Evolutionary conservation across 2,113 vertebrate genomes (phyloP), one percentile per base, ranked within the genome.

Genomic region (Callionymus lyra): DNA sequence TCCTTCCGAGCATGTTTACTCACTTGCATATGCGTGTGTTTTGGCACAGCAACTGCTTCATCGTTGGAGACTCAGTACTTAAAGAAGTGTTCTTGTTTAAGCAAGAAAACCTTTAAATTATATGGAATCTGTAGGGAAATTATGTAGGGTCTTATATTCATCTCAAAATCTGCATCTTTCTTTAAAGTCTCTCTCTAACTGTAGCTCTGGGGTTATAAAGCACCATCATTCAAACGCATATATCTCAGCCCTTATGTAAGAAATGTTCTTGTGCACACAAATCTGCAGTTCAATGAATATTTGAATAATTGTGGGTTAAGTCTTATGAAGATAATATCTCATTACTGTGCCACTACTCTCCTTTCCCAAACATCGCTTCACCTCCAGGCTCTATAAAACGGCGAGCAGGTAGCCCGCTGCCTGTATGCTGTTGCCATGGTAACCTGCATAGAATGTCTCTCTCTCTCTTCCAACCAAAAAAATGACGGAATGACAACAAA

Each of bases 371-470:
- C 15, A 31, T 31, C 34, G 12, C 36, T 44, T 47, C 13, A 9
- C 9, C 27, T 42, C 10, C 37, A 34, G 16, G 41, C 50, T 11
- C 19, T 31, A n/a, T 21, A 32, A 58, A 39, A 16, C 34, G 49
- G 34, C 2, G 3, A 56, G 45, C 72, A 71, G 68, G 68, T 72
- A 78, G 60, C 48, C 54, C 36, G 32, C 51, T 65, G 56, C 45
- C 61, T 48, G 63, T 56, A 67, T 56, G 43, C 65, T 77, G 79
- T 81, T 81, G 60, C 69, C 71, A 76, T 81, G 76, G 79, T 49
- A 77, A 75, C 76, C 46, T 36, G 10, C 47, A 37, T 27, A 27
- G 21, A 27, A 27, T 27, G 21, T 34, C 66, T 73, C 57, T 67
- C 59, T 62, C 57, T 49, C 39, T 50, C 43, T 42, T 18, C 19